A percentile compares a stretch with the other conserved stretches of the same genome.
Evolutionary conservation across 2,888 invertebrate genomes (phyloP).

Genomic region (Cryptosula pallasiana): DNA sequence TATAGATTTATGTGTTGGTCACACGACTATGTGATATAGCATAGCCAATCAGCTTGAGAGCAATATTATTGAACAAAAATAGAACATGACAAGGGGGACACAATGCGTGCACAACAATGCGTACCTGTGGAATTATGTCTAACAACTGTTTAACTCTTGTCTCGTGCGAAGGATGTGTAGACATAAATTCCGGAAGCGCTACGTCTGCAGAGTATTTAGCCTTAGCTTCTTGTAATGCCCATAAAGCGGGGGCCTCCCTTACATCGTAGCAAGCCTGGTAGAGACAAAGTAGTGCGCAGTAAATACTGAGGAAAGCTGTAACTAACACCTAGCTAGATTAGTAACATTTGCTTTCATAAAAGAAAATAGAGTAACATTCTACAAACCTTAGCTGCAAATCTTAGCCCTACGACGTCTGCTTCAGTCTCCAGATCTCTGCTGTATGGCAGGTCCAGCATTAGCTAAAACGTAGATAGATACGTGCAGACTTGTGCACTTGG

Average conservation of each 20-base stretch:
- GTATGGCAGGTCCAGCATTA: slow-evolving; percentile 58
- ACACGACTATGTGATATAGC: too few relatives aligned
- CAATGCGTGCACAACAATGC: too few relatives aligned
- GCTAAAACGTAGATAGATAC: slow-evolving; percentile 35
- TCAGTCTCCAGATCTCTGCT: slow-evolving; percentile 59
- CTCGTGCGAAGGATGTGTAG: slow-evolving; percentile 59
- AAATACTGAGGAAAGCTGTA: background rate
- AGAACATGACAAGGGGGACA: too few relatives aligned
- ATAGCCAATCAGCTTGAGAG: too few relatives aligned
- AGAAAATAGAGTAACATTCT: too few relatives aligned
- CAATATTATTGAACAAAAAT: too few relatives aligned
- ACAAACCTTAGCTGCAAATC: slow-evolving; percentile 58
- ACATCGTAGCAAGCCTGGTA: slow-evolving; percentile 58
- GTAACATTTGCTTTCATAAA: too few relatives aligned
- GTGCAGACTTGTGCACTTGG: background rate
- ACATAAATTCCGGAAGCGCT: slow-evolving; percentile 55
- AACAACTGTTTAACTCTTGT: slow-evolving; percentile 55
- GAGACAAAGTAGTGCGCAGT: background rate
- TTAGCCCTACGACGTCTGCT: slow-evolving; percentile 61
- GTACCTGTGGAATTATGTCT: slow-evolving; percentile 53
- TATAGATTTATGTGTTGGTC: too few relatives aligned
- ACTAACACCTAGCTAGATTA: too few relatives aligned
- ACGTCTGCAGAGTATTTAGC: background rate
- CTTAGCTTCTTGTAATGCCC: slow-evolving; percentile 49
- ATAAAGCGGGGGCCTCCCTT: slow-evolving; percentile 59